Evolutionary conservation across 2,797 vertebrate genomes (phyloP).

Genomic region (Astyanax mexicanus): DNA sequence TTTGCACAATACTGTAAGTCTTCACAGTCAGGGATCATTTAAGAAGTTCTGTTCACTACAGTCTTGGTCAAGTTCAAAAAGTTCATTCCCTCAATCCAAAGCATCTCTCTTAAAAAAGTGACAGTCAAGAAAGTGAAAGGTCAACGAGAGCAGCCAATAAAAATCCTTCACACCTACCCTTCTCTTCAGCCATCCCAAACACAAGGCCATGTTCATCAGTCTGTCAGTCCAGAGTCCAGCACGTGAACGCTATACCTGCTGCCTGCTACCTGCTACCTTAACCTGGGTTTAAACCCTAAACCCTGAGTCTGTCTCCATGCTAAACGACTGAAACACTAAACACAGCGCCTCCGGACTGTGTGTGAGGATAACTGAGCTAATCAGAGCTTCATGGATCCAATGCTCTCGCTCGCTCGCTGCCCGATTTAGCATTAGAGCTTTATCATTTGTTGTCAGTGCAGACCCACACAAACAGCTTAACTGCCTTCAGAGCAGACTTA

Average conservation of each 20-base stretch:
- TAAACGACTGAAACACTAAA: slow-evolving; percentile 27
- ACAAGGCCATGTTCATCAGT: slow-evolving; percentile 70
- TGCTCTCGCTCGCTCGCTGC: slow-evolving; percentile 19
- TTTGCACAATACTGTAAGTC: too few relatives aligned
- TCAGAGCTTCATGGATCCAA: slow-evolving; percentile 21
- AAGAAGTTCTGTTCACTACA: too few relatives aligned
- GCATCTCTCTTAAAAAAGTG: too few relatives aligned
- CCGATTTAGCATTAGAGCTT: slow-evolving; percentile 28
- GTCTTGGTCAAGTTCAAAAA: too few relatives aligned
- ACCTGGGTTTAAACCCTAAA: neutral
- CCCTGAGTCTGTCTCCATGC: neutral
- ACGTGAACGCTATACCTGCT: too few relatives aligned
- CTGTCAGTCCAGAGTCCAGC: slow-evolving; percentile 32
- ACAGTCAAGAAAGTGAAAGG: neutral
- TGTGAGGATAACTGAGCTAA: slow-evolving; percentile 6
- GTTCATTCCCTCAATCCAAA: too few relatives aligned
- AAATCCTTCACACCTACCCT: slow-evolving; percentile 61
- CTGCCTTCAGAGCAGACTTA: slow-evolving; percentile 38
- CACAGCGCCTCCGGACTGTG: neutral
- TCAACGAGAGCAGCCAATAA: neutral
- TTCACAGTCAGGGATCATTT: too few relatives aligned
- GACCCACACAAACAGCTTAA: slow-evolving; percentile 26
- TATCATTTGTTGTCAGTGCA: slow-evolving; percentile 30
- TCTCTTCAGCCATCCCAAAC: slow-evolving; percentile 72
- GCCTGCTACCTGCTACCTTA: neutral